Percentiles rank a stretch among this genome's conserved stretches.
phyloP scores from a whole-genome alignment of 2,888 invertebrate genomes.

The Lymantria monacha region DNA sequence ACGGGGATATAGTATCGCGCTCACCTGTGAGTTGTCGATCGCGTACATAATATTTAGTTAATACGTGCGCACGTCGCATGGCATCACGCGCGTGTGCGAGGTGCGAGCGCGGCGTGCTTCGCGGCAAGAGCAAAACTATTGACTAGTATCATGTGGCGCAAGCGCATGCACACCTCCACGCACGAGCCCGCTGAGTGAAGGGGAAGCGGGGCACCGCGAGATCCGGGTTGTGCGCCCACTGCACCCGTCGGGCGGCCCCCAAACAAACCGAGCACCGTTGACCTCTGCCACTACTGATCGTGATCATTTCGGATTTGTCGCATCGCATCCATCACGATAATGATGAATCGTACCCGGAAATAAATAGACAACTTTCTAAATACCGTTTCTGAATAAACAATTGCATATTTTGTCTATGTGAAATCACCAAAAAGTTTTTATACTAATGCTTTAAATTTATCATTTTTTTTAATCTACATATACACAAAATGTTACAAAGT shows the following conservation, averaged over 20 bases:
- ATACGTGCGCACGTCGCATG: constrained; percentile 58
- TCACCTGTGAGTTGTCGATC: constrained; percentile 78
- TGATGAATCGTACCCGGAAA: constrained; percentile 29
- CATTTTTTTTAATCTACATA: too few species aligned
- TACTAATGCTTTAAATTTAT: too few species aligned
- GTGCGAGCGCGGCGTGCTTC: constrained; percentile 58
- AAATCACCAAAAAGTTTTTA: too few species aligned
- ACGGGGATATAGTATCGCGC: constrained; percentile 52
- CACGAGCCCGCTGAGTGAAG: constrained; percentile 73
- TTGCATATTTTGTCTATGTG: neutral
- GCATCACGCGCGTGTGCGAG: constrained; percentile 53
- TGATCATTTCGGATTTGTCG: constrained; percentile 43
- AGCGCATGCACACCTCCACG: constrained; percentile 62
- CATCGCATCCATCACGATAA: constrained; percentile 44
- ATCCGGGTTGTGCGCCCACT: constrained; percentile 77
- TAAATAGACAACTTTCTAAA: constrained; percentile 25
- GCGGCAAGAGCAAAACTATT: constrained; percentile 71
- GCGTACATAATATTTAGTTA: constrained; percentile 76
- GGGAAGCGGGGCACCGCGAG: constrained; percentile 77
- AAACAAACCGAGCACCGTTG: constrained; percentile 57
- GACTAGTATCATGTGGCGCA: constrained; percentile 42
- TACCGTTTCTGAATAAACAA: constrained; percentile 10
- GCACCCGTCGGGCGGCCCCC: constrained; percentile 53
- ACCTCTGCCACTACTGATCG: constrained; percentile 59
- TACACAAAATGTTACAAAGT: too few species aligned